A percentile compares a stretch with the other conserved stretches of the same genome.
phyloP scores from a whole-genome alignment of 2,113 vertebrate genomes.

The Apus apus region DNA sequence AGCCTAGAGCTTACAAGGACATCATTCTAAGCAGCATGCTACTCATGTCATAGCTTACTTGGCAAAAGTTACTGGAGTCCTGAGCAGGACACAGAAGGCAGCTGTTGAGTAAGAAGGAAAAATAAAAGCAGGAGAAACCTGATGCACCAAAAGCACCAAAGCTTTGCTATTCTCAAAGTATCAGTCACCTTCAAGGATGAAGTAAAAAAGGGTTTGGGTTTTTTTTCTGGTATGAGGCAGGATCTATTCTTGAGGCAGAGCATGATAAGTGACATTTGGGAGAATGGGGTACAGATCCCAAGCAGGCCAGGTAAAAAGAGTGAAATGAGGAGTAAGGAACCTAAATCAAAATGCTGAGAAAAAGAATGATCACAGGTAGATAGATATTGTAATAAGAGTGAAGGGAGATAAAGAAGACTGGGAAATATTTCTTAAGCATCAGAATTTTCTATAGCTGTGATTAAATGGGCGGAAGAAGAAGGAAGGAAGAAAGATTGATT shows the following conservation, averaged over 20 bases:
- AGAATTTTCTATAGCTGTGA: constrained; percentile 1
- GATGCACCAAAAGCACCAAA: not conserved
- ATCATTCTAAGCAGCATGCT: not conserved
- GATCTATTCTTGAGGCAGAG: not conserved
- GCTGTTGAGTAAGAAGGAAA: not conserved
- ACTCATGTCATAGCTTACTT: not conserved
- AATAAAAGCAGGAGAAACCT: not conserved
- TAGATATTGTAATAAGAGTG: not conserved
- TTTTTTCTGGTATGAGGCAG: not conserved
- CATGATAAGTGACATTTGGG: not conserved
- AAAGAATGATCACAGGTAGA: not conserved
- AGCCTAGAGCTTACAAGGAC: not conserved
- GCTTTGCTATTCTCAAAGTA: not conserved
- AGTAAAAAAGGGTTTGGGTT: not conserved
- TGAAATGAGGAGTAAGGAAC: not conserved
- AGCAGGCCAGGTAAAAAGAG: not conserved
- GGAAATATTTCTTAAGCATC: not conserved
- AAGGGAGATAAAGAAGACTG: not conserved
- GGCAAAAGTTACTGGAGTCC: not conserved
- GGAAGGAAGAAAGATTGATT: constrained; percentile 25
- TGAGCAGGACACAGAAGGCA: not conserved
- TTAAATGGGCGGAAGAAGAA: not conserved
- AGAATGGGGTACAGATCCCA: not conserved
- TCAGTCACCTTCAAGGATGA: not conserved
- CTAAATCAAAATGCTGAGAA: not conserved